Percentiles rank a stretch among this genome's conserved stretches.
These are phyloP conservation scores for Ctenochaetus hawaiiensis DNA, from an alignment of 2,797 vertebrate species.

Conservation along the genomic window DNA sequence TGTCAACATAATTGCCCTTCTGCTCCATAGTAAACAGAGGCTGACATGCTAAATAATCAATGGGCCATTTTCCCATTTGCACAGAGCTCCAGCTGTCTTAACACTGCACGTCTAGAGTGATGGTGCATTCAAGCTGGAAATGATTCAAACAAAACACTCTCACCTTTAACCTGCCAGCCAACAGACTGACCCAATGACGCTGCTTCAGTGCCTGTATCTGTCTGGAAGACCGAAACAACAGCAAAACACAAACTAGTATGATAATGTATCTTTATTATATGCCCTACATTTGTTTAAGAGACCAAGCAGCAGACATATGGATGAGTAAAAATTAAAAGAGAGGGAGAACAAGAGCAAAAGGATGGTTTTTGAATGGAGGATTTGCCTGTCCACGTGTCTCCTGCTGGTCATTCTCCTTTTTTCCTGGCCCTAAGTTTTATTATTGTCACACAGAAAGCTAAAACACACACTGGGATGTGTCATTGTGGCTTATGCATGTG, in stretches of 20 bases:
- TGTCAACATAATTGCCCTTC: constrained; percentile 42
- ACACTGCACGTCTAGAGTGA: constrained; percentile 17
- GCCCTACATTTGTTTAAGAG: neutral
- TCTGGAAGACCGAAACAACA: constrained; percentile 23
- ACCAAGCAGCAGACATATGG: neutral
- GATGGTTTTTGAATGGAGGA: constrained; percentile 5
- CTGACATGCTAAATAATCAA: constrained; percentile 62
- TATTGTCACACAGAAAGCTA: constrained; percentile 73
- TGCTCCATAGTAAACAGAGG: constrained; percentile 45
- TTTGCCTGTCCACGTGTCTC: constrained; percentile 58
- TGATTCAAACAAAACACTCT: constrained; percentile 50
- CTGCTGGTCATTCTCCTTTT: constrained; percentile 59
- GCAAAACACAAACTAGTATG: constrained; percentile 20
- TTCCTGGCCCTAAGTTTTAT: constrained; percentile 71
- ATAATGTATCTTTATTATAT: constrained; percentile 6
- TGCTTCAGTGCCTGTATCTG: constrained; percentile 14
- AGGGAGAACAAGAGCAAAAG: constrained; percentile 1
- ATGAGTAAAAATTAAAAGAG: neutral
- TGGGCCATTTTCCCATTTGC: constrained; percentile 42
- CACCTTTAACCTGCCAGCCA: constrained; percentile 42
- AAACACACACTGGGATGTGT: constrained; percentile 63
- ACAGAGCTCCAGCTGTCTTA: constrained; percentile 54
- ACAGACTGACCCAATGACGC: neutral
- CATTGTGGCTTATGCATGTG: constrained; percentile 60
- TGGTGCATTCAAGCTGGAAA: constrained; percentile 50